Evolutionary conservation across 2,113 vertebrate species (phyloP).

Genomic region (Cebus imitator): DNA sequence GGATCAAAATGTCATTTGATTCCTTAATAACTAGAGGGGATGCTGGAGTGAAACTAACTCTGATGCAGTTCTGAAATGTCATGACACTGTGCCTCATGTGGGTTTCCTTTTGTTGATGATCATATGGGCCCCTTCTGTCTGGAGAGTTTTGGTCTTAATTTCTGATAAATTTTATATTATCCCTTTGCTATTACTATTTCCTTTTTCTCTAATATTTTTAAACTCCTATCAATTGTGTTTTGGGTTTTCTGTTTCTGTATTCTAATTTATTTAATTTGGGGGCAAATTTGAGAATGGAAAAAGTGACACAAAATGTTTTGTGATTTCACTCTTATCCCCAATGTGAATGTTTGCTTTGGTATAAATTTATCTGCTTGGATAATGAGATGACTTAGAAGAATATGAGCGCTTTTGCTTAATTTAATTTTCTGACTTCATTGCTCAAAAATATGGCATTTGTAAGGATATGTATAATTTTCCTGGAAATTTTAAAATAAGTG

Average conservation of each 20-base stretch:
- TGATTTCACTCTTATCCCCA: background rate
- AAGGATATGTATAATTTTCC: background rate
- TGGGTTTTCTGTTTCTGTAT: background rate
- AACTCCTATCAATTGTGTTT: background rate
- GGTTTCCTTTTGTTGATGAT: background rate
- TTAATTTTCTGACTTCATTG: background rate
- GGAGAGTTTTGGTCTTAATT: background rate
- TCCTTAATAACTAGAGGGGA: background rate
- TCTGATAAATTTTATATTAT: background rate
- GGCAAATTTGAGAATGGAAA: background rate
- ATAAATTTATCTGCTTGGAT: background rate
- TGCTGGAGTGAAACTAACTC: background rate
- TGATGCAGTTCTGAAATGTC: background rate
- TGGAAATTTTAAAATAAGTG: background rate
- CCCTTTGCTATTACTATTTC: background rate
- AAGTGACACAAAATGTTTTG: background rate
- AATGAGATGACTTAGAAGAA: background rate
- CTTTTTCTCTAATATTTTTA: background rate
- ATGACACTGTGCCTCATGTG: rapidly evolving
- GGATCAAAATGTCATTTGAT: background rate
- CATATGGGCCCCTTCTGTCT: background rate
- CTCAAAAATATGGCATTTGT: background rate
- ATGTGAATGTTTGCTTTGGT: background rate
- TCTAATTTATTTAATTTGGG: background rate
- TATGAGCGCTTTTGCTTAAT: background rate